Evolutionary conservation across 1,140 invertebrate genomes (phyloP).

Genomic region (Drosophila tani): DNA sequence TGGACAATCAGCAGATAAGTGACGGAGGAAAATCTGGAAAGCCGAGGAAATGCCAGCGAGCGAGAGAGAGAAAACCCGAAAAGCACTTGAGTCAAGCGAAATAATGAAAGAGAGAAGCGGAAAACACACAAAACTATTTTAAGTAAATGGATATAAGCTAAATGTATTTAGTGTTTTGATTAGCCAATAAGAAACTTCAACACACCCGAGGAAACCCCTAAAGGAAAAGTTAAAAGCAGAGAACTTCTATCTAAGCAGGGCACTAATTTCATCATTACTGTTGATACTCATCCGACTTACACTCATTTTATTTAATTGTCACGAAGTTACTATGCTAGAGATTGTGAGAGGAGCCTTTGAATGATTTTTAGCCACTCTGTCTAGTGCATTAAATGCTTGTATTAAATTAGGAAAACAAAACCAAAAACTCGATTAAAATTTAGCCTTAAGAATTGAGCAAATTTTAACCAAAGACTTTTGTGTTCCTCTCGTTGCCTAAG

Average conservation of each 20-base stretch:
- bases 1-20: conserved; percentile 78
- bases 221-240: conserved; percentile 22
- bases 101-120: conserved; percentile 12
- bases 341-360: conserved; percentile 33
- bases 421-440: conserved; percentile 37
- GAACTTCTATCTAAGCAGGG: conserved; percentile 54
- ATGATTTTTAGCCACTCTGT: conserved; percentile 69
- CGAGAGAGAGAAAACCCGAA: neutral
- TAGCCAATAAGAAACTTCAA: conserved; percentile 65
- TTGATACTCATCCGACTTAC: conserved; percentile 37
- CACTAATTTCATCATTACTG: conserved; percentile 48
- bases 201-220: conserved; percentile 31
- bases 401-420: conserved; percentile 43
- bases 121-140: conserved; percentile 52
- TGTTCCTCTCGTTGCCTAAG: conserved; percentile 61
- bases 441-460: conserved; percentile 58
- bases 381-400: conserved; percentile 75
- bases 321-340: conserved; percentile 47
- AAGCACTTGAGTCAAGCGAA: conserved; percentile 13
- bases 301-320: conserved; percentile 43
- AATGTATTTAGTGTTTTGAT: conserved; percentile 83
- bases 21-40: conserved; percentile 20
- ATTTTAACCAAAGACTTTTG: conserved; percentile 73
- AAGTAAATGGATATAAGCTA: conserved; percentile 69
- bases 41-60: neutral